Percentiles rank a stretch among this genome's conserved stretches.
Evolutionary conservation across 2,888 invertebrate genomes (phyloP).

Genomic region (Limnephilus rhombicus): DNA sequence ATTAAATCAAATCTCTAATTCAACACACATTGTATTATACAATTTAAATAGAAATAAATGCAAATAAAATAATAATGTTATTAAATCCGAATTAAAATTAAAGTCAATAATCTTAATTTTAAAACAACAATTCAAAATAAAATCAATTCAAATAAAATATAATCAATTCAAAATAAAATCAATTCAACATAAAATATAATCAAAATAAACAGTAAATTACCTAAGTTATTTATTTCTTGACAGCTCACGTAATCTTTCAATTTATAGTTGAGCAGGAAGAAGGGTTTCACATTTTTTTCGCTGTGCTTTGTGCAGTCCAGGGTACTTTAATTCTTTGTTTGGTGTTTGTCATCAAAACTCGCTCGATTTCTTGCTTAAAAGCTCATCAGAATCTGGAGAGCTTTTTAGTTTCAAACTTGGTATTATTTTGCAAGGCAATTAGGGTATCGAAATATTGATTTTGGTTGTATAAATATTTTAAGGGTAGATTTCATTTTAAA

Average conservation of each 20-base stretch:
- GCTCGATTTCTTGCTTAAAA: background rate
- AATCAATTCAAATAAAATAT: too few species aligned
- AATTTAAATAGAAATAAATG: too few species aligned
- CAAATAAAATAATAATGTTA: too few species aligned
- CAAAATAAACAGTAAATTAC: too few species aligned
- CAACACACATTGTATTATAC: too few species aligned
- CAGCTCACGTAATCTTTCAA: background rate
- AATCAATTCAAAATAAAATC: too few species aligned
- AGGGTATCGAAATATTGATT: background rate
- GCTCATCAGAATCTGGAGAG: background rate
- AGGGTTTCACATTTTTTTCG: background rate
- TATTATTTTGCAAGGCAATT: background rate
- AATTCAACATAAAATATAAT: too few species aligned
- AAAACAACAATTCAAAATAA: too few species aligned
- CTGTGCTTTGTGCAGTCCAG: background rate
- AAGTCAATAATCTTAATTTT: too few species aligned
- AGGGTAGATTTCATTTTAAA: background rate
- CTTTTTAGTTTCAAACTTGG: background rate
- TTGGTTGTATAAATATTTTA: background rate
- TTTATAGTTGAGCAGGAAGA: background rate
- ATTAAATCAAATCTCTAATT: too few species aligned
- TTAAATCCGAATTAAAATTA: too few species aligned
- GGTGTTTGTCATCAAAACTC: background rate
- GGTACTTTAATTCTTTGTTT: background rate
- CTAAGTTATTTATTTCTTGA: too few species aligned